Evolutionary conservation across 2,113 vertebrate species (phyloP).

Genomic region (Sceloporus undulatus): DNA sequence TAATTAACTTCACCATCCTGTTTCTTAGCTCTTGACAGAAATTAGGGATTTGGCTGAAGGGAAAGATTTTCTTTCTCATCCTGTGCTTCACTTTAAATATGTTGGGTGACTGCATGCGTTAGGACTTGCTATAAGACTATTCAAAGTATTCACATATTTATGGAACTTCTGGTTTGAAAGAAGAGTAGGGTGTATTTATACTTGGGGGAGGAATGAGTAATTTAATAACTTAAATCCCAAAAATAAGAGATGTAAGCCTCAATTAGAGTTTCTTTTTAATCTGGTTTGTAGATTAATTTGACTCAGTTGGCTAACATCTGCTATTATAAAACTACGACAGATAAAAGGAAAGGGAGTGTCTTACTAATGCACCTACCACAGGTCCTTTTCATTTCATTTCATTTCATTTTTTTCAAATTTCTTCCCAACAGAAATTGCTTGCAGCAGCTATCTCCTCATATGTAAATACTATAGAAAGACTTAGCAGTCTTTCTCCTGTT

Average conservation of each 20-base stretch:
- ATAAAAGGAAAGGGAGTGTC: slow-evolving; percentile 37
- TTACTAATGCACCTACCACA: slow-evolving; percentile 29
- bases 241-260: slow-evolving; percentile 42
- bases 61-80: neutral
- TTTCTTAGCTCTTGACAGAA: slow-evolving; percentile 60
- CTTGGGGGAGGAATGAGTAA: slow-evolving; percentile 7
- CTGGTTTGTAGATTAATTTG: slow-evolving; percentile 66
- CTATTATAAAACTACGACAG: slow-evolving; percentile 40
- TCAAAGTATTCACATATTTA: neutral
- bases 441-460: neutral
- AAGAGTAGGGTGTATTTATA: slow-evolving; percentile 3
- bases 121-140: slow-evolving; percentile 39
- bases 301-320: slow-evolving; percentile 50
- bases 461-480: slow-evolving; percentile 19
- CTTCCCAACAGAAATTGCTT: slow-evolving; percentile 36
- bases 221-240: slow-evolving; percentile 40
- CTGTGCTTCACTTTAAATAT: neutral
- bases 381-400: slow-evolving; percentile 41
- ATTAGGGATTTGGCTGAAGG: slow-evolving; percentile 21
- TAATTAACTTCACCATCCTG: slow-evolving; percentile 70
- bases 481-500: neutral
- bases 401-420: slow-evolving; percentile 44
- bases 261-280: slow-evolving; percentile 66
- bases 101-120: neutral
- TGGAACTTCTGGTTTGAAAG: slow-evolving; percentile 37